Evolutionary conservation across 1,140 invertebrate genomes (phyloP).

Genomic region (Harlomillsia oculata): DNA sequence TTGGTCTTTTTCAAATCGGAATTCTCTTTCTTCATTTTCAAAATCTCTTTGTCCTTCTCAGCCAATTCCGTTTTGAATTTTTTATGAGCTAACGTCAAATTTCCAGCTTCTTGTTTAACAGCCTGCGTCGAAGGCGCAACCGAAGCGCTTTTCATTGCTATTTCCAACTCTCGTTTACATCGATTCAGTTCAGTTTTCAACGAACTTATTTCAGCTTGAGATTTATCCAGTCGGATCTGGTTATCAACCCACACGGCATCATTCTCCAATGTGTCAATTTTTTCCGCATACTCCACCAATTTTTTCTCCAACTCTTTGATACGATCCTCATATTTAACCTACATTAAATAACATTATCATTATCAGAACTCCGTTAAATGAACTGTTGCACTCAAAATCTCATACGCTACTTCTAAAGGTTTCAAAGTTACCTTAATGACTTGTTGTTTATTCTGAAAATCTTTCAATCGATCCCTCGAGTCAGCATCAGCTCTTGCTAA

Average conservation of each 20-base stretch:
- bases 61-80: constrained; percentile 11
- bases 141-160: background rate
- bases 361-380: too few species aligned
- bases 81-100: constrained; percentile 11
- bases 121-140: background rate
- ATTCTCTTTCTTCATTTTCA: constrained; percentile 5
- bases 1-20: constrained; percentile 13
- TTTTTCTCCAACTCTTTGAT: constrained; percentile 13
- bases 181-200: constrained; percentile 1
- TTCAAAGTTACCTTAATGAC: background rate
- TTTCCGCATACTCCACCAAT: background rate
- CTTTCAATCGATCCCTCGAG: constrained; percentile 6
- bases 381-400: too few species aligned
- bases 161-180: constrained; percentile 17
- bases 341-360: background rate
- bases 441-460: constrained; percentile 7
- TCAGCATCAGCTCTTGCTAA: constrained; percentile 17
- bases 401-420: background rate
- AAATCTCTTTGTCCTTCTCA: constrained; percentile 18
- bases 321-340: constrained; percentile 18
- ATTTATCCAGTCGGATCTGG: background rate
- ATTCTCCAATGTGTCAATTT: background rate
- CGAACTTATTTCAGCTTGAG: constrained; percentile 2
- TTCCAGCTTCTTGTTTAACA: constrained; percentile 7
- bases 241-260: background rate